Evolutionary conservation across 35 echinoderm and acorn worm species (phyloP).

Genomic region (Lytechinus variegatus): DNA sequence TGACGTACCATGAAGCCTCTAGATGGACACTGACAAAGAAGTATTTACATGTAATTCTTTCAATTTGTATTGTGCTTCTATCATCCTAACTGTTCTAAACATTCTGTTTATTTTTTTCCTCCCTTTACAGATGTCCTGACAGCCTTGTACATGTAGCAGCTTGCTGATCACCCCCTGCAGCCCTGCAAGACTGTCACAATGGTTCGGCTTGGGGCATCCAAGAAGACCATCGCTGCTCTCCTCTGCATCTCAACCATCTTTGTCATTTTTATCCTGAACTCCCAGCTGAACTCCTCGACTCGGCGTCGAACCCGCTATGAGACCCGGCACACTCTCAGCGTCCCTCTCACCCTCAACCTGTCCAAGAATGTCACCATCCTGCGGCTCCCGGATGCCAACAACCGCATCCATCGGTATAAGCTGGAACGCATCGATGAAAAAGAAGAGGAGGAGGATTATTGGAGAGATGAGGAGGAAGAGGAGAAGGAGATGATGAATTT

Average conservation of each 20-base stretch:
- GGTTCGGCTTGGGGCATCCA: constrained; percentile 11
- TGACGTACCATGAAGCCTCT: too few species aligned
- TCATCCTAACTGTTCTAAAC: not conserved
- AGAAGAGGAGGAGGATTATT: not conserved
- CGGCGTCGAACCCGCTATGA: constrained; percentile 9
- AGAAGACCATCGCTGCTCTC: constrained; percentile 39
- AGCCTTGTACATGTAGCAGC: not conserved
- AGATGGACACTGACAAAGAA: too few species aligned
- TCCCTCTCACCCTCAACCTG: constrained; percentile 22
- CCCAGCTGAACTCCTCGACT: constrained; percentile 29
- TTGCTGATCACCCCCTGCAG: not conserved
- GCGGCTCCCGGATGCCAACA: not conserved
- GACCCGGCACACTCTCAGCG: constrained; percentile 14
- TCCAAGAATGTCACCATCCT: constrained; percentile 47
- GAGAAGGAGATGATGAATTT: not conserved
- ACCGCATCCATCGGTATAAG: constrained; percentile 46
- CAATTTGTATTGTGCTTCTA: not conserved
- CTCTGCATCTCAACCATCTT: constrained; percentile 28
- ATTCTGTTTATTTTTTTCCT: not conserved
- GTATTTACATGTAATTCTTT: too few species aligned
- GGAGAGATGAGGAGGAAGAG: not conserved
- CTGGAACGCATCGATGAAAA: constrained; percentile 22
- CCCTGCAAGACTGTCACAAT: not conserved
- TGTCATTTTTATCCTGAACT: constrained; percentile 37
- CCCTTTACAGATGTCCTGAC: not conserved